phyloP scores from a whole-genome alignment of 2,797 vertebrate species.

The Chloroceryle amazona region DNA sequence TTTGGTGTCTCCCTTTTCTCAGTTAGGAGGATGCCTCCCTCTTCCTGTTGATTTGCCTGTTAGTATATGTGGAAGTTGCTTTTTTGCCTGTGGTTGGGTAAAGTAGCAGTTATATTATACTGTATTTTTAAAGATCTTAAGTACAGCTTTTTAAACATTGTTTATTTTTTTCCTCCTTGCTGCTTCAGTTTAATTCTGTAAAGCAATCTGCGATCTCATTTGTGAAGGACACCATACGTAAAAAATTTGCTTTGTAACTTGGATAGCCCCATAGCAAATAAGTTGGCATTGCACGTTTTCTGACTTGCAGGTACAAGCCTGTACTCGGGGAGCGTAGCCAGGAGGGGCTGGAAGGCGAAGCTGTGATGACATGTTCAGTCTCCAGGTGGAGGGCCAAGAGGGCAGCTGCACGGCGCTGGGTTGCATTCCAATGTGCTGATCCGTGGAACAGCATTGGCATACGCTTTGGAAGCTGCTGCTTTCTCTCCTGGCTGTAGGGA shows the following conservation, averaged over 20 bases:
- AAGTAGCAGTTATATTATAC: not conserved
- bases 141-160: not conserved
- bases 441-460: conserved; percentile 64
- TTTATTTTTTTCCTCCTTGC: fast-evolving
- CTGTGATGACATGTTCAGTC: conserved; percentile 66
- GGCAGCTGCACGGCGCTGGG: conserved; percentile 51
- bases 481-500: conserved; percentile 57
- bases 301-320: conserved; percentile 75
- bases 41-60: not conserved
- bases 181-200: not conserved
- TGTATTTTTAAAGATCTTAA: not conserved
- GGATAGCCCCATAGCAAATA: conserved; percentile 57
- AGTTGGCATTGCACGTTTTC: conserved; percentile 62
- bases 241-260: conserved; percentile 65
- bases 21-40: not conserved
- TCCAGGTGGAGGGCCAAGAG: conserved; percentile 73
- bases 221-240: not conserved
- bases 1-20: not conserved
- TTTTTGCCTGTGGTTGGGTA: not conserved
- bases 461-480: conserved; percentile 62
- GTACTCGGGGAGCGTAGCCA: conserved; percentile 67
- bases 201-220: not conserved
- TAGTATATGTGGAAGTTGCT: not conserved
- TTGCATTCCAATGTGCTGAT: conserved; percentile 66
- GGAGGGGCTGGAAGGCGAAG: conserved; percentile 64